Conservation (phyloP, 2,888 invertebrate species). For the Chromoteleia sp. region DNA sequence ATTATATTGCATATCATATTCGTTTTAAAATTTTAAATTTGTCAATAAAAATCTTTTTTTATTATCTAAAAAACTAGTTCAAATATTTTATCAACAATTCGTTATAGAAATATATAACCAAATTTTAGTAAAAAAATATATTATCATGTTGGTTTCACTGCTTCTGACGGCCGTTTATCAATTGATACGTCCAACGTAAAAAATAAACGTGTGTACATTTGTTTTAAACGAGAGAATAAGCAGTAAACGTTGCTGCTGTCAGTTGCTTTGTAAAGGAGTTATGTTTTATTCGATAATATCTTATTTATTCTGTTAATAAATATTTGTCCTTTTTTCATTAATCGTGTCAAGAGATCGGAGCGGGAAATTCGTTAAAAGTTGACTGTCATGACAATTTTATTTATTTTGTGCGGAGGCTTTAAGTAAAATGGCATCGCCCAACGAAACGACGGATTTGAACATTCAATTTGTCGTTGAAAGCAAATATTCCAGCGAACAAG, state of each 20-base stretch:
- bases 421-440: constrained; percentile 51
- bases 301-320: not conserved
- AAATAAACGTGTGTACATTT: not conserved
- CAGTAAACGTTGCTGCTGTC: too few relatives aligned
- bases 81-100: too few relatives aligned
- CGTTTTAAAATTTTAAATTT: too few relatives aligned
- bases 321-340: not conserved
- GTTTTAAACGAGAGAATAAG: not conserved
- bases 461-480: constrained; percentile 86
- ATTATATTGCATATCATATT: too few relatives aligned
- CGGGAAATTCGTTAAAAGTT: constrained; percentile 2
- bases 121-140: too few relatives aligned
- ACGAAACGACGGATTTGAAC: constrained; percentile 72
- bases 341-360: not conserved
- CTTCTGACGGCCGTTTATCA: too few relatives aligned
- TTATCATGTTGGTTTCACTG: too few relatives aligned
- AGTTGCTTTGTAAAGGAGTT: too few relatives aligned
- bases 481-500: constrained; percentile 85
- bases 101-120: too few relatives aligned
- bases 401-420: not conserved
- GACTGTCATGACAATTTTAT: not conserved
- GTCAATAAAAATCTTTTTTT: too few relatives aligned
- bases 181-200: not conserved
- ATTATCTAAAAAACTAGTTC: too few relatives aligned
- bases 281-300: too few relatives aligned